These are phyloP conservation scores for Ramphastos sulfuratus DNA, from an alignment of 2,113 vertebrate genomes.

Conservation along the genomic window DNA sequence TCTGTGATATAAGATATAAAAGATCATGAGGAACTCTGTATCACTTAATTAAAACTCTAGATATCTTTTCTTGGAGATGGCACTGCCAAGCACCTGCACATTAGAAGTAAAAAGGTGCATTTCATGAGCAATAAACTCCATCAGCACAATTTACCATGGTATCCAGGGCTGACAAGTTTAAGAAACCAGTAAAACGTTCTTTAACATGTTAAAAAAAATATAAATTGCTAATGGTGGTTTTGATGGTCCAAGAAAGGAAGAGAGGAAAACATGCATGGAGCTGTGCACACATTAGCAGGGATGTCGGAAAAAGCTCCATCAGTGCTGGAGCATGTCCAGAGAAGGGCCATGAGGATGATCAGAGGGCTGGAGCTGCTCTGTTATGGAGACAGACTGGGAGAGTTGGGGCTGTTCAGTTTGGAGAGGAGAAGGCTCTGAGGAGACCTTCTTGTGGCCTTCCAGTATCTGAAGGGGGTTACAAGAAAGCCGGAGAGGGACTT, in stretches of 20 bases:
- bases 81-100: neutral
- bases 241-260: neutral
- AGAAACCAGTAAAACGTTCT: neutral
- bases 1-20: neutral
- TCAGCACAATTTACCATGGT: neutral
- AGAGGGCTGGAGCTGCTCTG: no score
- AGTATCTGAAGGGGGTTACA: no score
- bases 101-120: neutral
- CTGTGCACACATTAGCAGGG: accelerated
- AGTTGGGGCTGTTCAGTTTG: no score
- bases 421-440: no score
- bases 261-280: neutral
- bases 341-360: no score
- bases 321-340: no score
- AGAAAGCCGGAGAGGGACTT: no score
- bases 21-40: neutral
- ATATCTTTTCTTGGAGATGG: neutral
- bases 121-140: conserved; percentile 10
- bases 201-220: neutral
- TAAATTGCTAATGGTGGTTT: neutral
- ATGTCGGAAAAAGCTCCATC: neutral
- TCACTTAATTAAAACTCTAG: neutral
- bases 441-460: no score
- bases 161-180: neutral
- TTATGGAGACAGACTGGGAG: no score